Base-by-base conservation (phyloP, 2,797 vertebrate genomes). In the Rousettus madagascariensis region DNA sequence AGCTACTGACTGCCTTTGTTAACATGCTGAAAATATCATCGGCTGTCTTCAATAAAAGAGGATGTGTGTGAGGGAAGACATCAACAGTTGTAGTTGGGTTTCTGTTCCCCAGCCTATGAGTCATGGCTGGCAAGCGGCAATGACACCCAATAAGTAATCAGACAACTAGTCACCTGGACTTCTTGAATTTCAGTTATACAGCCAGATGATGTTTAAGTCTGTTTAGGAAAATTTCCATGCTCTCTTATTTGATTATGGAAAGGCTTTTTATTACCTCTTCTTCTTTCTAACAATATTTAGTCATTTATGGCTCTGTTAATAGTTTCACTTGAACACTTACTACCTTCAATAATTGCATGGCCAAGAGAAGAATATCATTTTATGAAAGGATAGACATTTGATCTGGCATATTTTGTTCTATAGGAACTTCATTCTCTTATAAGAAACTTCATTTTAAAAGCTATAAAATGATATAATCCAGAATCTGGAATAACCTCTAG, bases 1-100 rank as follows among this genome's bases (percentile, higher is more conserved):
- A 97, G 96, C 97, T 97, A 96, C 96, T 19, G 83, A 75, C 97
- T 98, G 95, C 94, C 93, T 98, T 97, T 97, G 96, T 97, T 98
- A 98, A 97, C 79, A 0, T 68, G 83, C 90, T 97, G 97, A 97
- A 97, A 97, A 97, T 97, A 98, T 97, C 95, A 95, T 98, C 95
- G 82, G 94, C 98, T 98, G 98, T 97, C 92, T 98, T 98, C 95
- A 97, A 98, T 98, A 96, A 98, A 97, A 97, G 75, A 91, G 49
- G 93, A 78, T 95, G 43, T 90, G 55, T 90, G 12, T 90, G 93
- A 92, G 68, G 33, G 57, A 95, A 97, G 97, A 74, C 55, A 71
- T 24, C 91, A 96, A 83, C 43, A 65, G 49, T 94, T 97, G 90
- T 96, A 59, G 86, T 30, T 83, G 91, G 16, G 28, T 96, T n/a